Evolutionary conservation across 2,888 invertebrate species (phyloP), one percentile per base, ranked within the genome.

Genomic region (Galerucella nymphaeae): DNA sequence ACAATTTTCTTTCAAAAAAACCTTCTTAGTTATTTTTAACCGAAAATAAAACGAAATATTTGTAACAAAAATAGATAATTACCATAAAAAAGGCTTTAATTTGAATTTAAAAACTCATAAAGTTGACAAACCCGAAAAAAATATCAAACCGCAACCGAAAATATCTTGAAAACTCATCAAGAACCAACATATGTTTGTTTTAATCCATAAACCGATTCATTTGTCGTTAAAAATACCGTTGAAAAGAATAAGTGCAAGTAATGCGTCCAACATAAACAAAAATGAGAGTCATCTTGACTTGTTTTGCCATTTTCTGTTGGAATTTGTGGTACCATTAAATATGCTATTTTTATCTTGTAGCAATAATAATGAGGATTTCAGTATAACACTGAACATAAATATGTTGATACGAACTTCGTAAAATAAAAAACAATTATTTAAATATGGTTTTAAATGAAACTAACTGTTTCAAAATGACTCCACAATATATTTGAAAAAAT

Each of bases 191-290:
- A 13, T 58, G 58, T 58, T 58, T 58, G 38, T 58, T 58, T 58
- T 38, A 58, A 30, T 23, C 58, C 58, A 58, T 30, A 58, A 58
- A 58, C 23, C 23, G 30, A 58, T 30, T 20, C 23, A 58, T 58
- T 58, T 58, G 58, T 58, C 58, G 4, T 58, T 58, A 58, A 58
- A 58, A 58, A 58, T 14, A 30, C 58, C 13, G 10, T 30, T 58
- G 30, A 30, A 58, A 58, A 58, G 30, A 58, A 23, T 20, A 18
- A 30, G 11, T 30, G 58, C 58, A 58, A 14, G 23, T 13, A 30
- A 23, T 14, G 58, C 30, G n/a, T 20, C 58, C 58, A 58, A 58
- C 58, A 58, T 58, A 58, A 58, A 58, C 58, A 58, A 58, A 58
- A 23, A 6, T 14, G 10, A 58, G 23, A 58, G 1, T 38, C 30